Percentiles rank a stretch among this genome's conserved stretches.
Evolutionary conservation across 2,113 vertebrate species (phyloP).

Genomic region (Austrofundulus limnaeus): DNA sequence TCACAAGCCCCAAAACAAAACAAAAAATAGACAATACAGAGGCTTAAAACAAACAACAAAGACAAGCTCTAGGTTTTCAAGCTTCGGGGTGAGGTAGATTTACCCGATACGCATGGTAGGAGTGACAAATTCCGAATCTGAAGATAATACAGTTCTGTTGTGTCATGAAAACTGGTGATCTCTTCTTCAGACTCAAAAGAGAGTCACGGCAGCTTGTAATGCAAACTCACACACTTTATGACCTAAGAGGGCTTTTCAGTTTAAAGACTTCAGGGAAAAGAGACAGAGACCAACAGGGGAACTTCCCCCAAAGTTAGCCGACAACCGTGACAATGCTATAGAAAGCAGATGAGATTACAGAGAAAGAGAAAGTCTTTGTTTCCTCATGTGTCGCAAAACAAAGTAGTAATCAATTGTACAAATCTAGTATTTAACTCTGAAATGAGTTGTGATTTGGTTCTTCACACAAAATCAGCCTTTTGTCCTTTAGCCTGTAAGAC

Average conservation of each 20-base stretch:
- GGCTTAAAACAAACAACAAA: slow-evolving; percentile 39
- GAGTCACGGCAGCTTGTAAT: slow-evolving; percentile 25
- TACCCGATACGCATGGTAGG: slow-evolving; percentile 1
- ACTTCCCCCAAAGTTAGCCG: slow-evolving; percentile 61
- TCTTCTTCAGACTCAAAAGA: slow-evolving; percentile 60
- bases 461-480: neutral
- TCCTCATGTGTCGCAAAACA: neutral
- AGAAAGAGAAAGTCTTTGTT: slow-evolving; percentile 23
- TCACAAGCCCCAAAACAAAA: slow-evolving; percentile 42
- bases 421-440: no score
- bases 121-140: slow-evolving; percentile 36
- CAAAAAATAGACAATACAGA: no score
- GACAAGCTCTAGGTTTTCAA: slow-evolving; percentile 67
- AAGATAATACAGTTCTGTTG: slow-evolving; percentile 52
- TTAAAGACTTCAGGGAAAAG: slow-evolving; percentile 66
- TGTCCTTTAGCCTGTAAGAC: slow-evolving; percentile 1
- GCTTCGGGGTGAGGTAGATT: slow-evolving; percentile 45
- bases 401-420: no score
- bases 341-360: neutral
- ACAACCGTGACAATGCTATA: slow-evolving; percentile 42
- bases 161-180: slow-evolving; percentile 53
- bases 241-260: slow-evolving; percentile 66
- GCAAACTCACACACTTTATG: slow-evolving; percentile 28
- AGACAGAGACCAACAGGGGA: slow-evolving; percentile 50
- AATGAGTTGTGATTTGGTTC: neutral